Percentiles rank a stretch among this genome's conserved stretches.
Evolutionary conservation across 2,797 vertebrate species (phyloP).

Genomic region (Dryobates pubescens): DNA sequence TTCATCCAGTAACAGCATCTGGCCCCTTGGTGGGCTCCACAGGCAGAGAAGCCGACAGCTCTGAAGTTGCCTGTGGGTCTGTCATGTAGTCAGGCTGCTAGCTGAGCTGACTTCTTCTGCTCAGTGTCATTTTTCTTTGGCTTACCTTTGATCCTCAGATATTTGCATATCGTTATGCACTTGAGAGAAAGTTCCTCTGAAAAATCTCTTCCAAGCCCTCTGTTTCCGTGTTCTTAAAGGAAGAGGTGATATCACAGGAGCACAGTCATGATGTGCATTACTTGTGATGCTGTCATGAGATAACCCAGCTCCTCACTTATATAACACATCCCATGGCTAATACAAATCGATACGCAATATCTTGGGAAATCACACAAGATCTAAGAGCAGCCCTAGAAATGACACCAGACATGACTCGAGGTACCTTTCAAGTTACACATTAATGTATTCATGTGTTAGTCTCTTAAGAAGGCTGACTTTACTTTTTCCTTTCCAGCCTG

Average conservation of each 20-base stretch:
- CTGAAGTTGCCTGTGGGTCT: conserved; percentile 45
- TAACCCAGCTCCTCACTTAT: not conserved
- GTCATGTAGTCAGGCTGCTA: conserved; percentile 15
- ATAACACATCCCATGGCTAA: not conserved
- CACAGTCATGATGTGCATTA: not conserved
- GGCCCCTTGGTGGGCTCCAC: conserved; percentile 10
- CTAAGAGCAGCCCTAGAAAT: not conserved
- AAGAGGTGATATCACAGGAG: not conserved
- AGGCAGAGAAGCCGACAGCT: conserved; percentile 56
- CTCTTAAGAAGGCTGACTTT: not conserved
- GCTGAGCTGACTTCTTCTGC: conserved; percentile 44
- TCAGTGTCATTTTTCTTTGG: conserved; percentile 59
- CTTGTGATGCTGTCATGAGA: not conserved
- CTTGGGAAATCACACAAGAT: not conserved
- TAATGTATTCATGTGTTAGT: not conserved
- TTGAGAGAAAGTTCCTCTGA: not conserved
- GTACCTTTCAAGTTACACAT: not conserved
- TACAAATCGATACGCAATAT: not conserved
- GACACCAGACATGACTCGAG: not conserved
- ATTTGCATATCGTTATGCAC: conserved; percentile 61
- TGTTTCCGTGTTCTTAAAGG: not conserved
- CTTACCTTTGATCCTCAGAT: conserved; percentile 69
- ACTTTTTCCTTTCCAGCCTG: not conserved
- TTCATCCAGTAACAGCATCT: conserved; percentile 30
- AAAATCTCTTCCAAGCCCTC: not conserved